These are phyloP conservation scores for Hyalella azteca DNA, from an alignment of 2,888 invertebrate genomes.

Conservation along the genomic window DNA sequence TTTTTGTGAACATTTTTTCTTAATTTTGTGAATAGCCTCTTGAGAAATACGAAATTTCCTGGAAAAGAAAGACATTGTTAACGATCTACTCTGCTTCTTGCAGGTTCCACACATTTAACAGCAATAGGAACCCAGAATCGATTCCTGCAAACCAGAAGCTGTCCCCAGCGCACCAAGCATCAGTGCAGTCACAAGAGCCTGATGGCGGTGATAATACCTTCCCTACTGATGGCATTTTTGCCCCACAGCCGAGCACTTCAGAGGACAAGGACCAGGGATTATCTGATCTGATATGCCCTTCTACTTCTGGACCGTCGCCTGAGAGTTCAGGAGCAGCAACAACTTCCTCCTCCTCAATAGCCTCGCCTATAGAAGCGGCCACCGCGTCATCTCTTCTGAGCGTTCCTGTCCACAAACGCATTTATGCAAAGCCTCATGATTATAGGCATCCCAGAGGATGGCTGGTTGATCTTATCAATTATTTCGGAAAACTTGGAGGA, in stretches of 20 bases:
- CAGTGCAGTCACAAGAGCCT: not conserved
- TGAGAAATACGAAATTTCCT: too few relatives aligned
- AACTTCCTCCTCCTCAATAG: not conserved
- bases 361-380: not conserved
- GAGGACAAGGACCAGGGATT: not conserved
- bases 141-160: constrained; percentile 10
- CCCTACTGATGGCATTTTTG: not conserved
- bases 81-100: too few relatives aligned
- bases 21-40: too few relatives aligned
- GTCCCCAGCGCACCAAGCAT: not conserved
- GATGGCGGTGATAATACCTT: not conserved
- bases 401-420: constrained; percentile 71
- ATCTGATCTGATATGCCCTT: not conserved
- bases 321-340: constrained; percentile 43
- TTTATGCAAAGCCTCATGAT: constrained; percentile 78
- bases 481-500: constrained; percentile 85
- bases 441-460: constrained; percentile 88
- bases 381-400: not conserved
- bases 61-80: too few relatives aligned
- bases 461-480: constrained; percentile 93
- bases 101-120: constrained; percentile 31
- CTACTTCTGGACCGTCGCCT: constrained; percentile 9
- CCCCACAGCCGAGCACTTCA: not conserved
- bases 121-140: constrained; percentile 18
- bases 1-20: too few relatives aligned